These are phyloP conservation scores for Thoracochromis brauschi DNA, from an alignment of 2,113 vertebrate genomes.

Conservation along the genomic window DNA sequence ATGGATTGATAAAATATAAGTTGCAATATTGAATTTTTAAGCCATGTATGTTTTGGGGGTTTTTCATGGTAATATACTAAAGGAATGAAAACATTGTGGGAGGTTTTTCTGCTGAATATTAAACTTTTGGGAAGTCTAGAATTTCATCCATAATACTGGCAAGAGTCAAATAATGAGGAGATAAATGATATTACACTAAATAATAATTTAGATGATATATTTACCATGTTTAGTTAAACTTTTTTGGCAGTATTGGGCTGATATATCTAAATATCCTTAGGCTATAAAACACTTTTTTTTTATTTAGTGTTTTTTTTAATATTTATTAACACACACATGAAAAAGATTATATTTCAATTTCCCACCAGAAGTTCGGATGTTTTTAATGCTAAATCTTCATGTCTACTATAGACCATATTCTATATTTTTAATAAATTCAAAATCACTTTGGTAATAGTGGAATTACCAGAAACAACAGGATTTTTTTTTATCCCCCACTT, in stretches of 20 bases:
- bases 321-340: neutral
- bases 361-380: neutral
- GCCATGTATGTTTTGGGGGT: neutral
- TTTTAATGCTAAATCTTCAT: neutral
- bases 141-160: neutral
- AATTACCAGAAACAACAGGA: neutral
- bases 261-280: neutral
- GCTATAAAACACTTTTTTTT: neutral
- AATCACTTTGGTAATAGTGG: neutral
- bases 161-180: neutral
- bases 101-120: neutral
- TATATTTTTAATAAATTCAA: neutral
- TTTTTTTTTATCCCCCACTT: neutral
- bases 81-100: neutral
- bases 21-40: neutral
- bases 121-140: neutral
- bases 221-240: neutral
- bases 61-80: neutral
- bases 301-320: neutral
- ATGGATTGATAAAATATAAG: neutral
- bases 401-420: neutral
- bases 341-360: neutral
- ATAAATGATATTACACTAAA: neutral
- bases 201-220: neutral
- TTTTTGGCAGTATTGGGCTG: neutral